Conservation (phyloP, 2,797 vertebrate species). For the Capromys pilorides region DNA sequence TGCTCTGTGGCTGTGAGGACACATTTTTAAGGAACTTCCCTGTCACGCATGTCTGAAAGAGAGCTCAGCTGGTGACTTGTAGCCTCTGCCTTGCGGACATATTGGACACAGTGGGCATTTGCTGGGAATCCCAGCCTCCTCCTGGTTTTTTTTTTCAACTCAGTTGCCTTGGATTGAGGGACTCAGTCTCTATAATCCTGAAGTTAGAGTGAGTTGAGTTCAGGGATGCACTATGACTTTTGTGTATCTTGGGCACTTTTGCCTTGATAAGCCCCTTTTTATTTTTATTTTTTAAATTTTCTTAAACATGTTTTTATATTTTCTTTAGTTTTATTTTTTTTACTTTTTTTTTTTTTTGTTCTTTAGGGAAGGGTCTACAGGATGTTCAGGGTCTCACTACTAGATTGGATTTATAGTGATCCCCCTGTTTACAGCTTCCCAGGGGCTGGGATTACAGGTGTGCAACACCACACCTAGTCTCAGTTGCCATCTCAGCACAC, state of each 20-base stretch:
- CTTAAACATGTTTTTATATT: no score
- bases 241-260: background rate
- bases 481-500: no score
- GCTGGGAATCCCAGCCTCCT: background rate
- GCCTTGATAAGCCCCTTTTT: background rate
- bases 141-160: background rate
- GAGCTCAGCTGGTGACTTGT: background rate
- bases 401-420: no score
- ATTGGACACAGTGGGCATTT: background rate
- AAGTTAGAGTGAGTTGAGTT: background rate
- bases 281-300: background rate
- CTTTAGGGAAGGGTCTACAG: no score
- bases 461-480: no score
- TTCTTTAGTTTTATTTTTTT: no score
- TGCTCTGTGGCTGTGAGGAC: background rate
- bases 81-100: background rate
- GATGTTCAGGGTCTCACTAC: no score
- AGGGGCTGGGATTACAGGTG: no score
- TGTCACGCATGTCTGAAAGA: background rate
- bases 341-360: no score
- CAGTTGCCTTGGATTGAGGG: background rate
- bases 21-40: background rate
- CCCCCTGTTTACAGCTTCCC: no score
- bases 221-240: background rate
- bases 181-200: background rate